These are phyloP conservation scores for Cephus nigrinus DNA, from an alignment of 2,888 invertebrate genomes.

Conservation along the genomic window DNA sequence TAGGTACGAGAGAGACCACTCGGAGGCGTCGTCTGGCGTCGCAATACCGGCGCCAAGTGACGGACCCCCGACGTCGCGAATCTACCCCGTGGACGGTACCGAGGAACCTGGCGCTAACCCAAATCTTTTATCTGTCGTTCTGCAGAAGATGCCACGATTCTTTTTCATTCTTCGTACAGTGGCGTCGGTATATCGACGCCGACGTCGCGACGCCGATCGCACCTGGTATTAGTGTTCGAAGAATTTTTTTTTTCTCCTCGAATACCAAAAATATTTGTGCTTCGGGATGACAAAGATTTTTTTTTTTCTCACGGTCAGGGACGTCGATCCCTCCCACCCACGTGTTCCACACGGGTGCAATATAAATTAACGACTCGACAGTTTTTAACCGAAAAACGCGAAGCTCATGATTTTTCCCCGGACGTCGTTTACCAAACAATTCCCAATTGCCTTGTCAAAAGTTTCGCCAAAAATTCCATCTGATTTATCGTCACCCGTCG, in stretches of 20 bases:
- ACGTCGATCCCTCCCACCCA: background rate
- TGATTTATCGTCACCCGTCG: constrained; percentile 51
- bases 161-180: no score
- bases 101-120: constrained; percentile 49
- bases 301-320: background rate
- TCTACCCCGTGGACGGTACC: constrained; percentile 18
- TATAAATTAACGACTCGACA: constrained; percentile 1
- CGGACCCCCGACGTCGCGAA: constrained; percentile 39
- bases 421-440: constrained; percentile 59
- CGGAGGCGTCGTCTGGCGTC: constrained; percentile 12
- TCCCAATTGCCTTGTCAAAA: constrained; percentile 63
- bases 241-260: no score
- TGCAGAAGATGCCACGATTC: no score
- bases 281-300: no score
- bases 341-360: background rate
- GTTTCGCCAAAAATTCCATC: constrained; percentile 57
- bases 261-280: no score
- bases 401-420: constrained; percentile 46
- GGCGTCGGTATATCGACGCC: no score
- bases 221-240: no score
- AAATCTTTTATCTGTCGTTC: constrained; percentile 38
- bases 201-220: no score
- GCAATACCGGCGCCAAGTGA: constrained; percentile 51
- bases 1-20: constrained; percentile 11
- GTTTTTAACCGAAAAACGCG: constrained; percentile 36